These are phyloP conservation scores for Aporrectodea caliginosa DNA, from an alignment of 1,140 invertebrate species.

Conservation along the genomic window DNA sequence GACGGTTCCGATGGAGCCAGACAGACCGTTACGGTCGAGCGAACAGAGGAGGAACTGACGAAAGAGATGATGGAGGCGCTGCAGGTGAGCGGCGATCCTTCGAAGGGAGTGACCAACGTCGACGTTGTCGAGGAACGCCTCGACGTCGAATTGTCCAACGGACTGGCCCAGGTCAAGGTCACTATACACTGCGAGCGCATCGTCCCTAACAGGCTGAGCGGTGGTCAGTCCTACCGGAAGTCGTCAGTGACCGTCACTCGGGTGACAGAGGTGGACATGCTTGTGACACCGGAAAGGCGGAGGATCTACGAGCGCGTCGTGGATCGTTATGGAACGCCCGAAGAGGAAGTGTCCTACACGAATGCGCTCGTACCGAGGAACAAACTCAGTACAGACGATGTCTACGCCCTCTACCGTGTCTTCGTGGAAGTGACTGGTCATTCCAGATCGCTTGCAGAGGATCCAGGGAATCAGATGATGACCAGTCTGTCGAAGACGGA, in stretches of 20 bases:
- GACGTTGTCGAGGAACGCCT: constrained; percentile 52
- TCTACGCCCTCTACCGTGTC: neutral
- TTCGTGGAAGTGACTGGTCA: neutral
- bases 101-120: constrained; percentile 43
- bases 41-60: neutral
- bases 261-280: constrained; percentile 50
- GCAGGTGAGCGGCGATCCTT: neutral
- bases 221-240: constrained; percentile 44
- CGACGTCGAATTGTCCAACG: constrained; percentile 45
- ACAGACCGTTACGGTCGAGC: neutral
- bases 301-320: constrained; percentile 38
- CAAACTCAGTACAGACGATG: neutral
- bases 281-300: constrained; percentile 46
- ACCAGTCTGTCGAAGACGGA: neutral
- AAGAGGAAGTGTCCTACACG: too few species aligned
- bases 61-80: neutral
- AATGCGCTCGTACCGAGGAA: neutral
- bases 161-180: constrained; percentile 48
- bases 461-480: too few species aligned
- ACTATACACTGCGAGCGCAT: constrained; percentile 50
- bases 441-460: too few species aligned
- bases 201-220: constrained; percentile 42
- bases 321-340: neutral
- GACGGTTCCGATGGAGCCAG: neutral
- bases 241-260: constrained; percentile 51